Conservation (phyloP, 2,113 vertebrate species). For the Rhinoderma darwinii region DNA sequence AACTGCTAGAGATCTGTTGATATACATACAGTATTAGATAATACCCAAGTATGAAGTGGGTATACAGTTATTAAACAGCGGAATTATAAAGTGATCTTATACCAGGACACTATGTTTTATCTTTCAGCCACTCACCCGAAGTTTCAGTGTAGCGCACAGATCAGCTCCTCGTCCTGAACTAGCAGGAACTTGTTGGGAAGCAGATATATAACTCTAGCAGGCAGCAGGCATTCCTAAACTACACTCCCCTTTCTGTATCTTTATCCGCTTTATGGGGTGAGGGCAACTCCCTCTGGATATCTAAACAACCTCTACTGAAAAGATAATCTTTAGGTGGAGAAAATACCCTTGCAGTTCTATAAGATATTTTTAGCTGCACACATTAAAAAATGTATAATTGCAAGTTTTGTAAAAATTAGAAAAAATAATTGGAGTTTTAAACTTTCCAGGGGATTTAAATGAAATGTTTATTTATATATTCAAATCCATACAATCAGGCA, state of each 20-base stretch:
- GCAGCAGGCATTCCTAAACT: neutral
- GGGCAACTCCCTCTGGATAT: constrained; percentile 23
- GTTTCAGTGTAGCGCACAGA: neutral
- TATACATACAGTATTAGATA: too few relatives aligned
- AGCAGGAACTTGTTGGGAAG: neutral
- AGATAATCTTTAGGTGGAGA: neutral
- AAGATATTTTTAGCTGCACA: neutral
- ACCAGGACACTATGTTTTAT: neutral
- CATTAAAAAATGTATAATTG: too few relatives aligned
- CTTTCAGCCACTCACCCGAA: neutral
- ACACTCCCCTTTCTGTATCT: constrained; percentile 20
- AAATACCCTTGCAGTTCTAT: neutral
- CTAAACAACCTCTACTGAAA: neutral
- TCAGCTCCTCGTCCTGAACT: neutral
- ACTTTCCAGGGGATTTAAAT: too few relatives aligned
- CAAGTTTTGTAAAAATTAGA: too few relatives aligned
- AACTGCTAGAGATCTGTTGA: too few relatives aligned
- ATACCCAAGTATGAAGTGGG: neutral
- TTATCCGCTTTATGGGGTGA: neutral
- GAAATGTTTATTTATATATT: too few relatives aligned
- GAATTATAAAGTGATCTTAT: neutral
- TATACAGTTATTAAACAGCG: neutral
- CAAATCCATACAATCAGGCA: neutral
- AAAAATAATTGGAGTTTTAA: too few relatives aligned
- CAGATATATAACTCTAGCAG: neutral